Evolutionary conservation across 92 coral and sea anemone genomes (phyloP), one percentile per base, ranked within the genome.

Genomic region (Parazoanthus swiftii): DNA sequence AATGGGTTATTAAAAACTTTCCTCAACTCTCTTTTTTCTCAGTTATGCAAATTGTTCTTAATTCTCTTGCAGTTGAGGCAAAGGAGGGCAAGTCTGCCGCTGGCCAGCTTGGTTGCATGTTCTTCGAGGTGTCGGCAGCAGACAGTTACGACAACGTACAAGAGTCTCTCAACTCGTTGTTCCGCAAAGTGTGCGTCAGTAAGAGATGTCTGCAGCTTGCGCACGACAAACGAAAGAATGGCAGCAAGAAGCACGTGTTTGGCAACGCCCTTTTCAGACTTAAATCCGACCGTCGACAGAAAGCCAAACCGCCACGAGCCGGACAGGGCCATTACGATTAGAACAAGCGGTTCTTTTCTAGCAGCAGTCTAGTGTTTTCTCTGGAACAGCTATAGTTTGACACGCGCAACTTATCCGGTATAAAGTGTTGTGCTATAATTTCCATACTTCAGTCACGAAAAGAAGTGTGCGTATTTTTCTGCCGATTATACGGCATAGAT

Each of bases 41-140:
- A 33, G 14, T 14, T 54, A 13, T 51, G 59, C 18, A 54, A 48
- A 43, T 50, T 16, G 51, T 90, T 63, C n/a, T 39, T 39, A 39
- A 39, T 68, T 44, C 23, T 21, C 81, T 87, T 89, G 18, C 81
- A 97, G 99, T 97, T 29, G 89, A 96, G 18, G 94, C 93, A 51
- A 93, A 95, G 71, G 98, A 95, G 76, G 99, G 97, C 76, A 91
- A 97, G 77, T 90, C 94, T 7, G 98, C 98, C 38, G 99, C 99
- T 3, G 95, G 93, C 29, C 98, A 97, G 88, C 92, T 97, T 2
- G 99, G 99, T 5, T 97, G 99, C 78, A 91, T 97, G 95, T 97
- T 95, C 88, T 97, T 92, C 89, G 99, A 97, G 85, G 95, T 97
- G 72, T 97, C 99, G 48, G 99, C 99, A 51, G 94, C 99, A 51